Evolutionary conservation across 2,113 vertebrate genomes (phyloP).

Genomic region (Paratilapia polleni): DNA sequence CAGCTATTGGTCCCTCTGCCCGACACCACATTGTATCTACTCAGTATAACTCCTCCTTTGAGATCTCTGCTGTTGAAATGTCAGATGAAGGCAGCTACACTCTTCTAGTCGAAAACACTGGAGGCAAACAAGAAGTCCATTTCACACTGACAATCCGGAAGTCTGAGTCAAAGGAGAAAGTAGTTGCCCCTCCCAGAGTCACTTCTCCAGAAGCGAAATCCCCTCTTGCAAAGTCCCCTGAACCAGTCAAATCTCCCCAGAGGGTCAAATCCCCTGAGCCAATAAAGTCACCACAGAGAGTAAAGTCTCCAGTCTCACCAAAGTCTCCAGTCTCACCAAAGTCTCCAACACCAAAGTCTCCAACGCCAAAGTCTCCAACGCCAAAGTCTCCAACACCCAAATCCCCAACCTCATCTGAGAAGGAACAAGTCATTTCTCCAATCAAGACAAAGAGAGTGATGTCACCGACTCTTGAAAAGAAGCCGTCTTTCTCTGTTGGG

Average conservation of each 20-base stretch:
- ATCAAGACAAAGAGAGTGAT: conserved; percentile 63
- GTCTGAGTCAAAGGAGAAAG: conserved; percentile 82
- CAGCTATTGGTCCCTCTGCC: conserved; percentile 81
- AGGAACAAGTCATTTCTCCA: conserved; percentile 76
- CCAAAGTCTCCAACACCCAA: conserved; percentile 79
- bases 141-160: conserved; percentile 91
- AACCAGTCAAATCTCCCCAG: conserved; percentile 79
- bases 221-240: conserved; percentile 86
- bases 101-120: conserved; percentile 89
- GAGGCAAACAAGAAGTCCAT: conserved; percentile 89
- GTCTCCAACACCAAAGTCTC: conserved; percentile 44
- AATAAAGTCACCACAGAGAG: conserved; percentile 80
- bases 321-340: conserved; percentile 74
- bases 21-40: conserved; percentile 86
- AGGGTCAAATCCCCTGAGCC: conserved; percentile 83
- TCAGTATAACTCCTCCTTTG: conserved; percentile 89
- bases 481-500: conserved; percentile 75
- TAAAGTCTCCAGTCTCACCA: conserved; percentile 81
- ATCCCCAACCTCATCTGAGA: conserved; percentile 68
- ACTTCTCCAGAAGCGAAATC: conserved; percentile 85
- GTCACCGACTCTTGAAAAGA: conserved; percentile 75
- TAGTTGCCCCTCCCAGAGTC: conserved; percentile 75
- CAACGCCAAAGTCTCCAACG: conserved; percentile 70
- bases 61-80: conserved; percentile 88
- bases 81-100: conserved; percentile 93